Evolutionary conservation across 53 echinoderm and acorn worm genomes (phyloP).

Genomic region (Echinarachnius parma): DNA sequence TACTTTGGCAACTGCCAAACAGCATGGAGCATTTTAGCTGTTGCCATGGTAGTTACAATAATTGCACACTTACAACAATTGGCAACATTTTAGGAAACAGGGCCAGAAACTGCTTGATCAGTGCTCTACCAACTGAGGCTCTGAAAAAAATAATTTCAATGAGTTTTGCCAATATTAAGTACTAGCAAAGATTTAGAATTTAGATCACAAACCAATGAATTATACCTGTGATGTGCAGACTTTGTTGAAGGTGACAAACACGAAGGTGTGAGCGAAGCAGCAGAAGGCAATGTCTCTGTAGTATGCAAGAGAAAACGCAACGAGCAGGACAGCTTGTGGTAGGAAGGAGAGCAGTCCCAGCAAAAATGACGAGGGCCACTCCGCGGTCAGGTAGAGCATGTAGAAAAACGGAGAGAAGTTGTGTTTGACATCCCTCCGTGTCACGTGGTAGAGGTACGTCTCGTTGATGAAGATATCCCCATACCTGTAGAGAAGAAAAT

Average conservation of each 20-base stretch:
- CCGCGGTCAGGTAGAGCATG: conserved; percentile 81
- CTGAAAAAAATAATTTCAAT: not conserved
- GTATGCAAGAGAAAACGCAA: conserved; percentile 65
- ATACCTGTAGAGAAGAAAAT: conserved; percentile 66
- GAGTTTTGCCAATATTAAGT: not conserved
- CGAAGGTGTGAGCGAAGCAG: conserved; percentile 83
- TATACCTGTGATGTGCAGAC: conserved; percentile 96
- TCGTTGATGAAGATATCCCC: conserved; percentile 73
- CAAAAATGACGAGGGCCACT: conserved; percentile 45
- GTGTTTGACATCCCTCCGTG: conserved; percentile 79
- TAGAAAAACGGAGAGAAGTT: conserved; percentile 97
- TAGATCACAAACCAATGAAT: not conserved
- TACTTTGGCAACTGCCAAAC: too few species aligned
- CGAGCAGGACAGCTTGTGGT: conserved; percentile 73
- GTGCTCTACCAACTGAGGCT: too few species aligned
- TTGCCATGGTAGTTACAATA: too few species aligned
- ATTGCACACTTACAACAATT: too few species aligned
- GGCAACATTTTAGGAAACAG: too few species aligned
- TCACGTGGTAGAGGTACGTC: conserved; percentile 86
- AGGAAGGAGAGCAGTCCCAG: conserved; percentile 68
- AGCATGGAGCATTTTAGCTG: too few species aligned
- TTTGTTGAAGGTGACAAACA: conserved; percentile 98
- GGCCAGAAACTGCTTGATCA: too few species aligned
- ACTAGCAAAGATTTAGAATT: not conserved
- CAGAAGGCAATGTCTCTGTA: conserved; percentile 73